Percentiles rank a stretch among this genome's conserved stretches.
phyloP scores from a whole-genome alignment of 2,888 invertebrate species.

The Rhagium mordax region DNA sequence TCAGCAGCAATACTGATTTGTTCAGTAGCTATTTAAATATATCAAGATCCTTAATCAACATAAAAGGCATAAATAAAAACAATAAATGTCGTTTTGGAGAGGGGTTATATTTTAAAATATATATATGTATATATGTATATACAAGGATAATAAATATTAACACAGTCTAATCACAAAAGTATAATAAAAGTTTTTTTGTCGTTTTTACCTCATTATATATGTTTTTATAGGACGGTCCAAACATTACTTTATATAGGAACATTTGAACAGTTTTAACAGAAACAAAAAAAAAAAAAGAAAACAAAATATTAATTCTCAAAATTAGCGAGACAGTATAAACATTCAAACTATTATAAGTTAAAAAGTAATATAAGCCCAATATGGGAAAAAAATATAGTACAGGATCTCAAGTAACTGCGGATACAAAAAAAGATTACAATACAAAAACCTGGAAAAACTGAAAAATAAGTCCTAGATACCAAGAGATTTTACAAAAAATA shows the following conservation, averaged over 20 bases:
- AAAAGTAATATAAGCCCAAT: constrained; percentile 33
- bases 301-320: constrained; percentile 25
- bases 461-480: background rate
- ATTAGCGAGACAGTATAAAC: constrained; percentile 31
- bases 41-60: background rate
- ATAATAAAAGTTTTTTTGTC: constrained; percentile 29
- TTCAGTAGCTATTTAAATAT: too few species aligned
- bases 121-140: constrained; percentile 31
- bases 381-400: constrained; percentile 25
- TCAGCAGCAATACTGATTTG: too few species aligned
- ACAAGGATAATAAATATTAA: constrained; percentile 37
- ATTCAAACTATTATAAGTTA: constrained; percentile 30
- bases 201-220: constrained; percentile 20
- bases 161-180: constrained; percentile 37
- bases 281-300: constrained; percentile 19
- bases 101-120: constrained; percentile 37
- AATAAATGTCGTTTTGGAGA: constrained; percentile 20
- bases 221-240: constrained; percentile 35
- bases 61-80: constrained; percentile 10
- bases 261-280: constrained; percentile 30
- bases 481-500: background rate
- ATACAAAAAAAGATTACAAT: constrained; percentile 16
- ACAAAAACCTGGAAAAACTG: background rate
- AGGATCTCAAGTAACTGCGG: constrained; percentile 28
- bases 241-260: constrained; percentile 29